Base-by-base conservation (phyloP, 92 coral and sea anemone species). In the Zoanthus solanderi region DNA sequence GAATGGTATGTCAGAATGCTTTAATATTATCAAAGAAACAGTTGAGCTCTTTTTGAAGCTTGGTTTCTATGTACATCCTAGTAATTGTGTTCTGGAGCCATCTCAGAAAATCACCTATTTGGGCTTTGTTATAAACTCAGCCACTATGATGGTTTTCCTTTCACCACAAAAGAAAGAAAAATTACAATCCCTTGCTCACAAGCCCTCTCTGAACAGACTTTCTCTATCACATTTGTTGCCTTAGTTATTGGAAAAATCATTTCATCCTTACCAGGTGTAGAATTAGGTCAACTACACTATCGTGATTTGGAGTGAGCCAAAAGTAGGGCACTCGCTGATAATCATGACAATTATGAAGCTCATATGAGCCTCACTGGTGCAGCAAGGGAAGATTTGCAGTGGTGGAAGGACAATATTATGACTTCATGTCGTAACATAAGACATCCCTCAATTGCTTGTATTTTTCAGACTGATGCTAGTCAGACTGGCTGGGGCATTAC, bases 1-100 rank as follows among this genome's bases (percentile, higher is more conserved):
- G 63, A 42, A 52, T 52, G 83, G 48, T 10, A 52, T 77, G 71
- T 32, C 54, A 44, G 87, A 83, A 57, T 83, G 77, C 48, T 71
- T 71, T 47, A 37, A 71, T 16, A 71, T 16, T 71, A 9, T 71
- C 18, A 32, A 71, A 37, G 23, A 23, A 23, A 23, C 23, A 23
- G 23, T 23, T 23, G 60, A 67, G 58, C 73, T 92, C 15, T 66
- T 92, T 17, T 81, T 90, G 56, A 86, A 45, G 31, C 58, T 92
- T 46, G 94, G 94, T 10, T 92, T 89, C 78, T 42, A 79, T 54
- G 14, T 92, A 3, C 94, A 92, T 66, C 90, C 92, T 34, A 87
- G 77, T 75, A 89, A 89, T 60, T 89, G 88, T 60, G 53, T 23
- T 23, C 23, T 23, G 23, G 23, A 23, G 23, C 23, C 23, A 23